Evolutionary conservation across 1,140 invertebrate genomes (phyloP).

Genomic region (Brachionus sp.): DNA sequence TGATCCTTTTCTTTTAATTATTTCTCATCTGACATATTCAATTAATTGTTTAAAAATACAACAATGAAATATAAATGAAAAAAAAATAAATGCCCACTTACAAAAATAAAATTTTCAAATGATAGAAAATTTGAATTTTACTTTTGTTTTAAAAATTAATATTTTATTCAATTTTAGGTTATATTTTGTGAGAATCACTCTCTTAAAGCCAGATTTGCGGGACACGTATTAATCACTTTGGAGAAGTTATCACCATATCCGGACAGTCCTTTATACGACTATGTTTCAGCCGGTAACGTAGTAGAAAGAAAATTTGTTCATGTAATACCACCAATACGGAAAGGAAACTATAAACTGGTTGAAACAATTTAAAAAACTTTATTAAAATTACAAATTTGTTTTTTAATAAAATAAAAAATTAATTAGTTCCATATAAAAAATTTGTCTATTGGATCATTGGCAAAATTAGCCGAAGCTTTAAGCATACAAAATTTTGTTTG

Average conservation of each 20-base stretch:
- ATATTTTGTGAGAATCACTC: conserved; percentile 43
- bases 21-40: too few relatives aligned
- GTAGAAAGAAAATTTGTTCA: conserved; percentile 44
- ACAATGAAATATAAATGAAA: too few relatives aligned
- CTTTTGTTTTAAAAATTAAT: too few relatives aligned
- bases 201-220: conserved; percentile 42
- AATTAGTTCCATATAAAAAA: conserved; percentile 26
- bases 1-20: too few relatives aligned
- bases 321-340: conserved; percentile 25
- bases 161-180: not conserved
- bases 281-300: not conserved
- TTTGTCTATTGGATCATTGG: conserved; percentile 8
- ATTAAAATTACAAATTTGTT: not conserved
- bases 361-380: conserved; percentile 34
- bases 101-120: too few relatives aligned
- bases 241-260: conserved; percentile 42
- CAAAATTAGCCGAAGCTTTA: not conserved
- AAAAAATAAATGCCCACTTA: too few relatives aligned
- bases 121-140: too few relatives aligned
- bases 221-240: conserved; percentile 42
- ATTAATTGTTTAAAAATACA: too few relatives aligned
- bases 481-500: not conserved
- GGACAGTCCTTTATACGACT: conserved; percentile 38
- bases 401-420: not conserved
- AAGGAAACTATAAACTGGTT: conserved; percentile 37